Percentiles rank a stretch among this genome's conserved stretches.
Conservation (phyloP, 2,797 vertebrate genomes). For the Sebastes oblongus region DNA sequence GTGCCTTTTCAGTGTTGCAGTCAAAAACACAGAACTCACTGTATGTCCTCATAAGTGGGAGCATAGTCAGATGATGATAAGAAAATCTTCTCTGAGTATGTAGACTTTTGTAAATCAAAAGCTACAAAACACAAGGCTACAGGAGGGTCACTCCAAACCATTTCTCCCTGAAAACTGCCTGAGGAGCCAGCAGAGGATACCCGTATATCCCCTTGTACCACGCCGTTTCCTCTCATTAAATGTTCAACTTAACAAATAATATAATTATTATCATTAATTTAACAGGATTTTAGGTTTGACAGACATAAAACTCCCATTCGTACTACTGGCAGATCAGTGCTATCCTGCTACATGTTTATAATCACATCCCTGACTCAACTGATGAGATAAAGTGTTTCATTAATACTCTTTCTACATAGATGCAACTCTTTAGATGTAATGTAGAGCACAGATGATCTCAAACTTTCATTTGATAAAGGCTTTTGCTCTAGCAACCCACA, state of each 20-base stretch:
- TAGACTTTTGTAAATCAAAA: slow-evolving; percentile 4
- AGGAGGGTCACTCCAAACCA: slow-evolving; percentile 3
- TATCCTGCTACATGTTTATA: slow-evolving; percentile 4
- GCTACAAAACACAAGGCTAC: slow-evolving; percentile 36
- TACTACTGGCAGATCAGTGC: background rate
- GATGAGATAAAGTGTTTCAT: background rate
- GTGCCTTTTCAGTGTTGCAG: background rate
- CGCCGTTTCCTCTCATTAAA: background rate
- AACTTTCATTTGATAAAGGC: background rate
- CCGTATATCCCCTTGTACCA: slow-evolving; percentile 4
- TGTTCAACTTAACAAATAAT: background rate
- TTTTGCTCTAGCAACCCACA: background rate
- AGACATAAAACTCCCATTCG: background rate
- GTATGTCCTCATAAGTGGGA: background rate
- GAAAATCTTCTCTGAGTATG: background rate
- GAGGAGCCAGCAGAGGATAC: background rate
- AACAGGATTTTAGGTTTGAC: background rate
- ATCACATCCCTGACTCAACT: slow-evolving; percentile 16
- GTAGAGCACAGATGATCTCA: background rate
- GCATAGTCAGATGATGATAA: background rate
- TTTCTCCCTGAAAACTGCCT: background rate
- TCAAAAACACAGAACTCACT: background rate
- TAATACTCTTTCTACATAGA: background rate
- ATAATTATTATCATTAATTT: background rate
- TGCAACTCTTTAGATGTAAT: background rate